Evolutionary conservation across 37 sponge, comb jelly and placozoan species (phyloP).

Genomic region (Sycon ciliatum): DNA sequence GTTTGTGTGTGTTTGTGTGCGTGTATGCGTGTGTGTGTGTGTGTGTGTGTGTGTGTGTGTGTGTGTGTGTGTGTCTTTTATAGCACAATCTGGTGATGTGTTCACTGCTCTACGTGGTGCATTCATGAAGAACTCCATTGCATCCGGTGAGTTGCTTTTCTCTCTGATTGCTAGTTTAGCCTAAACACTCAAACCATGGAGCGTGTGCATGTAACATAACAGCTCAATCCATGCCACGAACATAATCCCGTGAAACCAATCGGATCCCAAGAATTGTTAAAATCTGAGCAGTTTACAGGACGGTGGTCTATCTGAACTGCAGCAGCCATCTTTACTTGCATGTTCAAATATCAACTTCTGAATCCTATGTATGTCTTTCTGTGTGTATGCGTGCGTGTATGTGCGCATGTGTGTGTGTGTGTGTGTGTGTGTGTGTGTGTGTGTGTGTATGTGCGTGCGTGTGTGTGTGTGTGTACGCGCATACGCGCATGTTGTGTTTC

Average conservation of each 20-base stretch:
- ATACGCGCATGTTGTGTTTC: not conserved
- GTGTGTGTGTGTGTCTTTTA: not conserved
- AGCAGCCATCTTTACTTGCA: no score
- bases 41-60: not conserved
- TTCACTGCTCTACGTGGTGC: conserved; percentile 42
- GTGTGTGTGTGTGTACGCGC: not conserved
- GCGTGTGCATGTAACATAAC: no score
- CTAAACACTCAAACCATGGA: no score
- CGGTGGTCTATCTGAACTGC: no score
- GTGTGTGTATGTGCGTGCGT: not conserved
- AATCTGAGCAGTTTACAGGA: no score
- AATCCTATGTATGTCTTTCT: not conserved
- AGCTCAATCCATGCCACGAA: no score
- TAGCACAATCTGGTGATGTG: conserved; percentile 49
- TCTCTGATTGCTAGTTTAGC: not conserved
- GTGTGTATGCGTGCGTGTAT: conserved; percentile 14
- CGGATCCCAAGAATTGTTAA: no score
- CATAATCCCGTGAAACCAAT: no score
- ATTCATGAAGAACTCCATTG: conserved; percentile 63
- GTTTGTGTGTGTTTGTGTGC: no score
- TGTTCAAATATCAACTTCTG: not conserved
- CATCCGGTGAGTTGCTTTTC: conserved; percentile 31
- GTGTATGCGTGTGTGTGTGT: no score
- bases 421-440: not conserved
- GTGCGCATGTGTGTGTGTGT: no score